These are phyloP conservation scores for Semicossyphus pulcher DNA, from an alignment of 2,113 vertebrate species.

Conservation along the genomic window DNA sequence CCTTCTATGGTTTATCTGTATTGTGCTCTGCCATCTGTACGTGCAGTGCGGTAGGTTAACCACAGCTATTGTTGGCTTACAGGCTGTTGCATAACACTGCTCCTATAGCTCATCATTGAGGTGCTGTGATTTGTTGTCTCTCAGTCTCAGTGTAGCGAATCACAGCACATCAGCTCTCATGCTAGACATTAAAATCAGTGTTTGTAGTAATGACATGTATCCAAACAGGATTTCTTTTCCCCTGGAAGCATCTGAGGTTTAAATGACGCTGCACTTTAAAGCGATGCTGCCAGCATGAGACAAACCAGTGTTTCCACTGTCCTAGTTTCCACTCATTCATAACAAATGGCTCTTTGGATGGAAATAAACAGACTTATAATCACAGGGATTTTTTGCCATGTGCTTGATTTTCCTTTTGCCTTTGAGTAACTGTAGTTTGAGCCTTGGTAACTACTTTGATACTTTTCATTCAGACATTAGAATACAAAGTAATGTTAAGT, in stretches of 20 bases:
- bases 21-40: neutral
- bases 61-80: neutral
- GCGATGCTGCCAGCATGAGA: neutral
- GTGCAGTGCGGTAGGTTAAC: neutral
- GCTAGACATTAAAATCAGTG: neutral
- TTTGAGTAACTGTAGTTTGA: too few relatives aligned
- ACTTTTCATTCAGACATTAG: too few relatives aligned
- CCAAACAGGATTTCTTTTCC: neutral
- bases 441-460: too few relatives aligned
- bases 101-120: constrained; percentile 5
- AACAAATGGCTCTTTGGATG: neutral
- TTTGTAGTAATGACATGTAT: neutral
- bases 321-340: neutral
- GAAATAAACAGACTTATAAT: too few relatives aligned
- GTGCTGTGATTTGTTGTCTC: neutral
- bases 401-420: too few relatives aligned
- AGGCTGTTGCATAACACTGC: constrained; percentile 39
- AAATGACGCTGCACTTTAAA: neutral
- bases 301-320: neutral
- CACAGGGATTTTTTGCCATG: too few relatives aligned
- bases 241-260: constrained; percentile 4
- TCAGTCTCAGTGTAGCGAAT: neutral
- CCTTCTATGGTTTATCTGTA: neutral
- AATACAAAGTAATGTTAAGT: too few relatives aligned
- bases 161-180: neutral